Evolutionary conservation across 2,888 invertebrate species (phyloP).

Genomic region (Cantharis nigra): DNA sequence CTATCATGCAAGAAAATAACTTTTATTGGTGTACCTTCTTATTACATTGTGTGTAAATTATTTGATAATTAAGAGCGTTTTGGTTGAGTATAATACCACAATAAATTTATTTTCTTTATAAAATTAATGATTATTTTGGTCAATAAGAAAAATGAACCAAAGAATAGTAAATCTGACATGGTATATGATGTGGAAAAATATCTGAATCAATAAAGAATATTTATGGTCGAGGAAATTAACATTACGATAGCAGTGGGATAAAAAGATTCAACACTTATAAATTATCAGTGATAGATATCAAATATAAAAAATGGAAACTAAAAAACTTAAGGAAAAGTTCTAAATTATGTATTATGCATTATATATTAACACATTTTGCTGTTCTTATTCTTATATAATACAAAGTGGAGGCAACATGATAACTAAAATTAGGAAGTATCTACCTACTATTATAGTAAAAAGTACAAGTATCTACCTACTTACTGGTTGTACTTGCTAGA

Average conservation of each 20-base stretch:
- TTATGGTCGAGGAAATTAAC: conserved; percentile 5
- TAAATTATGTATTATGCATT: neutral
- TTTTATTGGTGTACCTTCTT: neutral
- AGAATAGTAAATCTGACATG: conserved; percentile 7
- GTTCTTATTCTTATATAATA: neutral
- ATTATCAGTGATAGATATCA: neutral
- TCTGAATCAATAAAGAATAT: conserved; percentile 11
- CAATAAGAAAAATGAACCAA: neutral
- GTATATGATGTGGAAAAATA: conserved; percentile 5
- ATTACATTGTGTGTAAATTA: neutral
- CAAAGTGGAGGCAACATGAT: neutral
- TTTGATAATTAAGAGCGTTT: neutral
- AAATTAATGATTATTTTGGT: neutral
- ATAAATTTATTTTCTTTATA: neutral
- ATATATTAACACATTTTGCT: neutral
- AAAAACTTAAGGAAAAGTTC: neutral
- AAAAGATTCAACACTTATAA: conserved; percentile 5
- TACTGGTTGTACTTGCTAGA: too few species aligned
- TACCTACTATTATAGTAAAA: too few species aligned
- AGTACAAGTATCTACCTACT: too few species aligned
- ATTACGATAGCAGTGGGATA: conserved; percentile 1
- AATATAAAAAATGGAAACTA: neutral
- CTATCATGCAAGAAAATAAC: neutral
- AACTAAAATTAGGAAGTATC: too few species aligned
- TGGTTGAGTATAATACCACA: neutral